phyloP scores from a whole-genome alignment of 2,797 vertebrate genomes.

The Syndactyla subalaris region DNA sequence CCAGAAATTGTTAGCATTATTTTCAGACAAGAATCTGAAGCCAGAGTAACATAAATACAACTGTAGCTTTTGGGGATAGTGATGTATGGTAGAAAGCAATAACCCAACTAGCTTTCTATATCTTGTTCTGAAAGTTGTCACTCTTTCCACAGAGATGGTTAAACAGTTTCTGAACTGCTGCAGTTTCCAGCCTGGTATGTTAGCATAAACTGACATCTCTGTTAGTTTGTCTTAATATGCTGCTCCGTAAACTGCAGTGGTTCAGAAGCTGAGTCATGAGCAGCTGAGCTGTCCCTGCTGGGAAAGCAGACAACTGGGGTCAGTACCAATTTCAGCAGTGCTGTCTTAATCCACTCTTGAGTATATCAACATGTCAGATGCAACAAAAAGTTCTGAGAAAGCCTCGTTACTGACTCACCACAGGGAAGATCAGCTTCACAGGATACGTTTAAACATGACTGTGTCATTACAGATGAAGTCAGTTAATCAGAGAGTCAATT shows the following conservation, averaged over 20 bases:
- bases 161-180: neutral
- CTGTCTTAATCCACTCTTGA: neutral
- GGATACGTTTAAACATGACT: neutral
- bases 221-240: neutral
- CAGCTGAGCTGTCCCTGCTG: slow-evolving; percentile 32
- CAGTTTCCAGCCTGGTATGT: neutral
- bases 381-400: slow-evolving; percentile 23
- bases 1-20: neutral
- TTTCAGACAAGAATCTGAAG: neutral
- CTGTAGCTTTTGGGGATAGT: neutral
- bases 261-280: slow-evolving; percentile 24
- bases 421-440: neutral
- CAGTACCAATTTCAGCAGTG: neutral
- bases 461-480: neutral
- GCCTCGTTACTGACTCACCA: neutral
- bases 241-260: neutral
- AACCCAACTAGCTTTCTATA: neutral
- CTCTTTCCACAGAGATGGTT: neutral
- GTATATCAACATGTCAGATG: neutral
- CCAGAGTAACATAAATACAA: neutral
- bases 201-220: neutral
- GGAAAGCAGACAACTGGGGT: neutral
- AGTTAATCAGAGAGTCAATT: neutral
- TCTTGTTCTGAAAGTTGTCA: neutral
- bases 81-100: neutral